Base-by-base conservation (phyloP, 2,113 vertebrate genomes). In the Microcebus lehilahytsara region DNA sequence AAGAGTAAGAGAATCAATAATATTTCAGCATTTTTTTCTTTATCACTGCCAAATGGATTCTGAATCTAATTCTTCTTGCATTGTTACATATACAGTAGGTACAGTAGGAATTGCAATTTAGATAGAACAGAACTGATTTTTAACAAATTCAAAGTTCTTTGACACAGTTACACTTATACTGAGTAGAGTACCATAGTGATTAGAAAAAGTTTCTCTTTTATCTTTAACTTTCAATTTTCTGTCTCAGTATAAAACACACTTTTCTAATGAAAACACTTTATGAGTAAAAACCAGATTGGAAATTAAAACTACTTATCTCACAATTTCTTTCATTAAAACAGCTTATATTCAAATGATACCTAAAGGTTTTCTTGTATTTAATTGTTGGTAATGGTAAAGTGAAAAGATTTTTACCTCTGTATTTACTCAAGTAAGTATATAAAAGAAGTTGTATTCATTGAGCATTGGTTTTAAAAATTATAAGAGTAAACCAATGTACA, bases 1-100 rank as follows among this genome's bases (percentile, higher is more conserved):
- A 95, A 96, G 89, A 98, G 64, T 37, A 87, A 97, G 89, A 72
- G 90, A 98, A 98, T 98, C 98, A 98, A 98, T 99, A 98, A 79
- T 67, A 98, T 98, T 98, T 98, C 97, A 98, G 96, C 97, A 64
- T 98, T 98, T 98, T 96, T 97, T 97, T 92, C 85, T 89, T 93
- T 97, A 93, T 98, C 98, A 95, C 0, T 92, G 98, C 98, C 98
- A 99, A 98, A 98, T 98, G 98, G 97, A 98, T 91, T 98, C 97
- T 85, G 92, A 97, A 98, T 98, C 96, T 96, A 97, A 98, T 98
- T 97, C 96, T 96, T 97, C 74, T 27, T 95, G 4, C 95, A 64
- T 94, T 98, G 40, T 56, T 98, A 85, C 84, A 93, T 87, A 85
- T 97, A 58, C 80, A 98, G 67, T 96, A 96, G 75, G 32, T 91